These are phyloP conservation scores for Sebastes baramenuke DNA, from an alignment of 2,797 vertebrate genomes.

Conservation along the genomic window DNA sequence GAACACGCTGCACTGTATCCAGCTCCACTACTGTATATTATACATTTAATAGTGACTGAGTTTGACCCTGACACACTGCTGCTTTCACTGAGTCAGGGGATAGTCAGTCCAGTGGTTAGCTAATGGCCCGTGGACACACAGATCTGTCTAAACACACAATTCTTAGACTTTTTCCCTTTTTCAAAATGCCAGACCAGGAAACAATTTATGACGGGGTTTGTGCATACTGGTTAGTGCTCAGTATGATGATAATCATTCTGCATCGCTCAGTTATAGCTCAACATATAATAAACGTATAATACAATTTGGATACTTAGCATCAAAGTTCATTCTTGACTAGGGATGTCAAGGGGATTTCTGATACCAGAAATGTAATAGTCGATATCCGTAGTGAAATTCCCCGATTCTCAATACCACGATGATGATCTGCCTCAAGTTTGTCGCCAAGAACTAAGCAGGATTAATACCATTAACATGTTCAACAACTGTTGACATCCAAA, in stretches of 20 bases:
- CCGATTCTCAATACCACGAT: not conserved
- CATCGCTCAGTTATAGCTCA: not conserved
- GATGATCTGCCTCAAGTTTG: too few species aligned
- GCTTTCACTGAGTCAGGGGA: conserved; percentile 64
- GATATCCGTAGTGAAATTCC: not conserved
- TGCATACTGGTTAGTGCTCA: not conserved
- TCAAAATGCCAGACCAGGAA: not conserved
- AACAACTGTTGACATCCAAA: not conserved
- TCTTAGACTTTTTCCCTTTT: conserved; percentile 7
- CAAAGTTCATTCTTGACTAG: not conserved
- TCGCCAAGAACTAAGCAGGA: fast-evolving
- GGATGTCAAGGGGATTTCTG: not conserved
- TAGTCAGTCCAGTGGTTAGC: conserved; percentile 45
- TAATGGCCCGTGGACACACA: conserved; percentile 56
- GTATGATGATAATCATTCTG: not conserved
- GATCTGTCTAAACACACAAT: conserved; percentile 25
- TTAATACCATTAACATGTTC: not conserved
- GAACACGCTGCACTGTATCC: conserved; percentile 19
- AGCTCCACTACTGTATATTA: conserved; percentile 38
- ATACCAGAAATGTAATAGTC: fast-evolving
- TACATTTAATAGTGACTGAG: conserved; percentile 47
- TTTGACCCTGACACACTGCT: conserved; percentile 65
- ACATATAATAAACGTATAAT: not conserved
- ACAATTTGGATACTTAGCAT: not conserved
- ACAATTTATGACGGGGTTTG: not conserved